Evolutionary conservation across 2,113 vertebrate species (phyloP), one percentile per base, ranked within the genome.

Genomic region (Pterocles orientalis): DNA sequence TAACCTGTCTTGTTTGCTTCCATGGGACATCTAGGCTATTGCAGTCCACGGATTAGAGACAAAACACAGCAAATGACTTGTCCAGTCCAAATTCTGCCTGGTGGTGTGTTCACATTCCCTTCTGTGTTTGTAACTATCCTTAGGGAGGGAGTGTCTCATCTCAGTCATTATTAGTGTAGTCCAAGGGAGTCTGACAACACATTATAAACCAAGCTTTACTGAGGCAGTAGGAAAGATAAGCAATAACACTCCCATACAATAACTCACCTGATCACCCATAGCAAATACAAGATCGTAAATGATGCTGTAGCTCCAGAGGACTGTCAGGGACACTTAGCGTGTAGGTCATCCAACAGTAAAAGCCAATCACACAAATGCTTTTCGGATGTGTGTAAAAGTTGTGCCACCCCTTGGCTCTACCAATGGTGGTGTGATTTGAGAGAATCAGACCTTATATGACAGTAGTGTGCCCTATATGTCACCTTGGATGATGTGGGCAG

Each of bases 221-320:
- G 18, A 76, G 24, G 18, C 20, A 71, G 20, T 54, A 58, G 76
- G 28, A 62, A 51, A 75, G 11, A 53, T 10, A 19, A 82, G 9
- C 7, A 78, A 14, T 13, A 41, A 14, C 7, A 28, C 9, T 48
- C 11, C 20, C 15, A 16, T 33, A 13, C 17, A 71, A 58, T 17
- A 28, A n/a, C 18, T 60, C 21, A 54, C 7, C 39, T 65, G 34
- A 16, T n/a, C 45, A 57, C 1, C 0, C 3, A 58, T 0, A 50
- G 8, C 28, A 80, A 61, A 47, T 36, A 17, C 5, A 65, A 23
- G 12, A 36, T 62, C 21, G 16, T 13, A 9, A 29, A 5, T 20
- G 45, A 60, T 48, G 31, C 9, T 4, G 0, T 28, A 23, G 25
- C 11, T 86, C 19, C 51, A 7, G 5, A 0, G 0, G 24, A 66